Evolutionary conservation across 1,140 invertebrate genomes (phyloP).

Genomic region (Pseudomyrmex sp.): DNA sequence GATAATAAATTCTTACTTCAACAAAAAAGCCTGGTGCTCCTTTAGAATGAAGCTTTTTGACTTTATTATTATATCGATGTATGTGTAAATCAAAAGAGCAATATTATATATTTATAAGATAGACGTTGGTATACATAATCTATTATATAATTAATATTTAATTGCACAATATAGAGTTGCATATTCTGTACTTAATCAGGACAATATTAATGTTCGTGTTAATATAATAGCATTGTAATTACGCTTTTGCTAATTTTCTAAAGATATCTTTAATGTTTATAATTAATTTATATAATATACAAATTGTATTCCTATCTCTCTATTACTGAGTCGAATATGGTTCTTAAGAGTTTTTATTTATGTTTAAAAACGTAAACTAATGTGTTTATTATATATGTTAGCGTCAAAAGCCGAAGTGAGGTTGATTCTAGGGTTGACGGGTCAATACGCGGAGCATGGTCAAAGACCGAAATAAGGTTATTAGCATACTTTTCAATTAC

Average conservation of each 20-base stretch:
- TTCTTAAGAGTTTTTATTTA: neutral
- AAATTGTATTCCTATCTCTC: neutral
- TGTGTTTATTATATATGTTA: no score
- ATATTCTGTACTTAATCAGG: conserved; percentile 1
- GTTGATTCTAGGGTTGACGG: no score
- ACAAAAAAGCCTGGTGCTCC: neutral
- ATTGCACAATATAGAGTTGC: neutral
- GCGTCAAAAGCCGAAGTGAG: no score
- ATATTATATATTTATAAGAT: conserved; percentile 29
- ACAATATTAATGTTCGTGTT: conserved; percentile 24
- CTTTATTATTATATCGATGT: conserved; percentile 22
- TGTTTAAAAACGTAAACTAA: no score
- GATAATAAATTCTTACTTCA: neutral
- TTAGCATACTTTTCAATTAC: no score
- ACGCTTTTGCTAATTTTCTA: conserved; percentile 4
- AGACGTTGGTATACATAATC: neutral
- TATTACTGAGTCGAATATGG: neutral
- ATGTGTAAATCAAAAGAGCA: conserved; percentile 16
- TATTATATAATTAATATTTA: conserved; percentile 1
- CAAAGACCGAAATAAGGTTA: no score
- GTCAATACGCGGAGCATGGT: no score
- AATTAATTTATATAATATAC: neutral
- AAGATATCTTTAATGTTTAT: neutral
- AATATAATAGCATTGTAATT: neutral
- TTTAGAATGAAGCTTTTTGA: neutral